A percentile compares a stretch with the other conserved stretches of the same genome.
These are phyloP conservation scores for Osmerus eperlanus DNA, from an alignment of 2,113 vertebrate genomes.

Conservation along the genomic window DNA sequence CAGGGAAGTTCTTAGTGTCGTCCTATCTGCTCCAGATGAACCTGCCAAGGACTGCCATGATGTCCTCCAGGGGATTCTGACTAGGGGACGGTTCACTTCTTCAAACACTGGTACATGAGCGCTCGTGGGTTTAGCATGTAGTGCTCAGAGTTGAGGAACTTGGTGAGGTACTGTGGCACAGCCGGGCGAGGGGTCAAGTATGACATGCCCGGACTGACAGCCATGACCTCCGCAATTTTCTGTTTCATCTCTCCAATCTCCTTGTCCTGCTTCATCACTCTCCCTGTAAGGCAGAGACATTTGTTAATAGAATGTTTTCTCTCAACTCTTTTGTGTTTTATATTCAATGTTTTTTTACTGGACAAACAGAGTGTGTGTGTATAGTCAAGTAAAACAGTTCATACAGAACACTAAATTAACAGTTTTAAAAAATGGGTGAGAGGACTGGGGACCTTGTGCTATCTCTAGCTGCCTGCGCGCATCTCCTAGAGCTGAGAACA, in stretches of 20 bases:
- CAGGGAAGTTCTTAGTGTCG: neutral
- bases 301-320: neutral
- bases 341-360: too few species aligned
- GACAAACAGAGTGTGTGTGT: too few species aligned
- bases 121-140: constrained; percentile 75
- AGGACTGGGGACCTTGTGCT: constrained; percentile 67
- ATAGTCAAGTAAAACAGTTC: neutral
- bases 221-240: constrained; percentile 80
- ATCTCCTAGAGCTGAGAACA: constrained; percentile 78
- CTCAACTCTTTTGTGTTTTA: too few species aligned
- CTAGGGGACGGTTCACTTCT: constrained; percentile 57
- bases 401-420: neutral
- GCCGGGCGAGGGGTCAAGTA: constrained; percentile 67
- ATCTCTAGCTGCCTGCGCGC: constrained; percentile 77
- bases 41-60: too few species aligned
- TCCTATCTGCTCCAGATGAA: neutral
- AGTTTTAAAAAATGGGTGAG: neutral
- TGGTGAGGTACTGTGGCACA: constrained; percentile 76
- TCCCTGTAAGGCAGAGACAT: constrained; percentile 57
- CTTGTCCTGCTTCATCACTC: constrained; percentile 73
- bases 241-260: constrained; percentile 78
- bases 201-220: constrained; percentile 74
- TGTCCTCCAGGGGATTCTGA: too few species aligned
- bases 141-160: constrained; percentile 75
- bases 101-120: constrained; percentile 80